Evolutionary conservation across 2,888 invertebrate species (phyloP).

Genomic region (Catonia carolina): DNA sequence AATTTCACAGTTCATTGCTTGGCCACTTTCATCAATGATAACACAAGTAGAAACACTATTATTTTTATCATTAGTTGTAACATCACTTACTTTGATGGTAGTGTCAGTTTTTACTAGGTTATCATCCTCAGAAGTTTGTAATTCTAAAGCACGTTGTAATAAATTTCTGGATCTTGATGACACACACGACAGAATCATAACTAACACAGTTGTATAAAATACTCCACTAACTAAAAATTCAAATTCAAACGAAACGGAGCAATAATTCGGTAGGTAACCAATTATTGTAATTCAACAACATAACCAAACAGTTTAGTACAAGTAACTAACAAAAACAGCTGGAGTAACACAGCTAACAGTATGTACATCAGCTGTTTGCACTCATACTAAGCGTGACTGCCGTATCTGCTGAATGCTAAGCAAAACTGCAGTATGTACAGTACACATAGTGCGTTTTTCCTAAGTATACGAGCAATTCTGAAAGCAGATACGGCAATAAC

Average conservation of each 20-base stretch:
- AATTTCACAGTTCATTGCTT: too few species aligned
- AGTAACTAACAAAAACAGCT: background rate
- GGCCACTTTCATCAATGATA: too few species aligned
- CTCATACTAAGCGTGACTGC: background rate
- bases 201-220: too few species aligned
- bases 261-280: background rate
- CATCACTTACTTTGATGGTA: too few species aligned
- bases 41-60: too few species aligned
- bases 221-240: too few species aligned
- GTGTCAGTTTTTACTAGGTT: too few species aligned
- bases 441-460: background rate
- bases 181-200: too few species aligned
- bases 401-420: slow-evolving; percentile 1
- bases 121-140: too few species aligned
- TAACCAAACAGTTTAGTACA: background rate
- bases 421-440: slow-evolving; percentile 7
- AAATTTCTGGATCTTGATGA: too few species aligned
- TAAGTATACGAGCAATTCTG: background rate
- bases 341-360: background rate
- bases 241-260: background rate
- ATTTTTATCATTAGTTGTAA: too few species aligned
- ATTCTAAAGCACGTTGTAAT: too few species aligned
- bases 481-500: slow-evolving; percentile 3
- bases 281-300: background rate
- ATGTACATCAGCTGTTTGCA: background rate